Percentiles rank a stretch among this genome's conserved stretches.
Evolutionary conservation across 2,888 invertebrate species (phyloP).

Genomic region (Hydraecia micacea): DNA sequence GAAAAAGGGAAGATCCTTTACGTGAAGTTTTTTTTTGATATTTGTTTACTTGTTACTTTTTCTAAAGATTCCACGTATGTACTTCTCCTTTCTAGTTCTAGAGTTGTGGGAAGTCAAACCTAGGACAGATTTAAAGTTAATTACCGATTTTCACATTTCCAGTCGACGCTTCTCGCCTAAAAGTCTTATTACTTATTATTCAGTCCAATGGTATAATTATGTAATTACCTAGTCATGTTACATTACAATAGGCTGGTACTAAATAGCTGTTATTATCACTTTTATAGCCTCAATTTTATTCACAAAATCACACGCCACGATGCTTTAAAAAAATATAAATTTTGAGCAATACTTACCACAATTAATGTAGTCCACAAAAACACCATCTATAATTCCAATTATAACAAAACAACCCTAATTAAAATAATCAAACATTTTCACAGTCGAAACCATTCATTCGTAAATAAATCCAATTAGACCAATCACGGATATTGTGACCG

Average conservation of each 20-base stretch:
- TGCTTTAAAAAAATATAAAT: conserved; percentile 12
- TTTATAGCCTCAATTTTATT: neutral
- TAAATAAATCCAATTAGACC: conserved; percentile 65
- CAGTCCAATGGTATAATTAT: neutral
- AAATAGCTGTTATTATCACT: neutral
- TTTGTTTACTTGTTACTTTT: neutral
- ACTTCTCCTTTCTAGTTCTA: rapidly evolving
- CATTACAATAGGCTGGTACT: neutral
- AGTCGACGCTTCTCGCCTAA: neutral
- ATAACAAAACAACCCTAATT: conserved; percentile 37
- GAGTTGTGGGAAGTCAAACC: neutral
- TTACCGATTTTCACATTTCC: neutral
- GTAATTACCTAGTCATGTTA: neutral
- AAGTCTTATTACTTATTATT: neutral
- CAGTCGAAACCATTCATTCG: conserved; percentile 56
- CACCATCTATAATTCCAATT: conserved; percentile 29
- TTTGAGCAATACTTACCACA: conserved; percentile 27
- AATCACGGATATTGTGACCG: conserved; percentile 57
- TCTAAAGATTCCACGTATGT: neutral
- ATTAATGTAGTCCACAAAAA: conserved; percentile 45
- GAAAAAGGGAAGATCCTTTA: neutral
- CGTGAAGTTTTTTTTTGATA: neutral
- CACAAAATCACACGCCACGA: conserved; percentile 1
- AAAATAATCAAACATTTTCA: conserved; percentile 55
- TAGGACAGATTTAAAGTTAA: too few relatives aligned